Evolutionary conservation across 64 coral and sea anemone genomes (phyloP), one percentile per base, ranked within the genome.

Genomic region (Montipora efflorescens): DNA sequence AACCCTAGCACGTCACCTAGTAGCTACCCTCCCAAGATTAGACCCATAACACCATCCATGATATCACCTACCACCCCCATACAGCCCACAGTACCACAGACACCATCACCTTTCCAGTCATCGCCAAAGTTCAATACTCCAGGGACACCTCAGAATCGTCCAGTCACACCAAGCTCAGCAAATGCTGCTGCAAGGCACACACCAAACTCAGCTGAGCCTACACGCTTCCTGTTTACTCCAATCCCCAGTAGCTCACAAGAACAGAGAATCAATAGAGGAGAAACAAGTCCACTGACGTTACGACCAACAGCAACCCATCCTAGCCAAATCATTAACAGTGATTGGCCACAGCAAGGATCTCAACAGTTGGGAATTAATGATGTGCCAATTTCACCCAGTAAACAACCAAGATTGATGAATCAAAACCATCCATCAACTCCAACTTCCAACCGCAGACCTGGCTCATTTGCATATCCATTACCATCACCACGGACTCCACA

Each of bases 271-370:
- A 51, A 23, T 9, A 74, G 89, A 75, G 90, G 92, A 51, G 98
- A 99, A 46, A 84, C 93, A 20, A 99, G 98, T n/a, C 98, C 98
- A 3, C 98, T 95, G 22, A 99, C 94, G 53, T 83, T 99, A 55
- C 88, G 98, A 76, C 98, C 98, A 11, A 99, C 93, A 58, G 98
- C 98, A 9, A 99, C 98, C 11, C 98, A 99, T 53, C 92, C 98
- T 83, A 86, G 69, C 70, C 81, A 97, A 25, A 66, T 88, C 43
- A 79, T 76, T 12, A 90, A 79, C 14, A 52, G 76, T 67, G 92
- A 96, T 18, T 99, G 94, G 94, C 72, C 87, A n/a, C 59, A 85
- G 13, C 71, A 78, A 55, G 77, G 82, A 28, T 28, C 87, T 67
- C 67, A 78, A 69, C 89, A 89, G 79, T 75, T 71, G 36, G 75